Conservation (phyloP, 2,113 vertebrate genomes). For the Ophiodon elongatus region DNA sequence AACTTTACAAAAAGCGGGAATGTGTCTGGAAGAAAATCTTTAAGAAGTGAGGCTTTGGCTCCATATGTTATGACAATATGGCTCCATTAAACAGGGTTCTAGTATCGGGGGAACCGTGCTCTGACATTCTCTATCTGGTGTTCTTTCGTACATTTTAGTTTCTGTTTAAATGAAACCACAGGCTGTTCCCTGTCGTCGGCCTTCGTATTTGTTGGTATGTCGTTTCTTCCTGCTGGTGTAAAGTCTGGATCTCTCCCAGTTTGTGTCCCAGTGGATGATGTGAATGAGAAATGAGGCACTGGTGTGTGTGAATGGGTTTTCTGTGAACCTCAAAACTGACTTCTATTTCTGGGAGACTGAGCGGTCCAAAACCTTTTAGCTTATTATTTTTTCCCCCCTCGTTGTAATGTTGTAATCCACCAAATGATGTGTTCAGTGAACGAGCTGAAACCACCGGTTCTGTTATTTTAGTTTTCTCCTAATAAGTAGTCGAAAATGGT, state of each 20-base stretch:
- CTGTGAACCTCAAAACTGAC: conserved; percentile 2
- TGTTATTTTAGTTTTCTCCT: background rate
- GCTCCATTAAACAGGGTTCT: background rate
- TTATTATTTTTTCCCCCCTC: background rate
- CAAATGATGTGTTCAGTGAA: background rate
- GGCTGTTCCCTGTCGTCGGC: background rate
- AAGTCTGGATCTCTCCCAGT: conserved; percentile 13
- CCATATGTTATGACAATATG: conserved; percentile 3
- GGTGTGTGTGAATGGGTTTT: background rate
- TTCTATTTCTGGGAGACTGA: background rate
- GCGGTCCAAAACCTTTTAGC: background rate
- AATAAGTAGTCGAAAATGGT: background rate
- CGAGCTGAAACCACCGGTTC: background rate
- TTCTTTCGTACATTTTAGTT: background rate
- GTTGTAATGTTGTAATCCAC: background rate
- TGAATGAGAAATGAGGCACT: background rate
- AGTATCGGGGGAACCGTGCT: background rate
- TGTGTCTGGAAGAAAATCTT: conserved; percentile 5
- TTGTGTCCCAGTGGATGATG: background rate
- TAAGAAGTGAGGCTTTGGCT: background rate
- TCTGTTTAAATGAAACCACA: conserved; percentile 7
- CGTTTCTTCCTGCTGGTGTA: background rate
- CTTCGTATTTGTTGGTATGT: background rate
- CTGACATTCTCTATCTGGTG: background rate
- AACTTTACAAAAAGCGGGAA: background rate